phyloP scores from a whole-genome alignment of 2,113 vertebrate species.

The Lutjanus erythropterus region DNA sequence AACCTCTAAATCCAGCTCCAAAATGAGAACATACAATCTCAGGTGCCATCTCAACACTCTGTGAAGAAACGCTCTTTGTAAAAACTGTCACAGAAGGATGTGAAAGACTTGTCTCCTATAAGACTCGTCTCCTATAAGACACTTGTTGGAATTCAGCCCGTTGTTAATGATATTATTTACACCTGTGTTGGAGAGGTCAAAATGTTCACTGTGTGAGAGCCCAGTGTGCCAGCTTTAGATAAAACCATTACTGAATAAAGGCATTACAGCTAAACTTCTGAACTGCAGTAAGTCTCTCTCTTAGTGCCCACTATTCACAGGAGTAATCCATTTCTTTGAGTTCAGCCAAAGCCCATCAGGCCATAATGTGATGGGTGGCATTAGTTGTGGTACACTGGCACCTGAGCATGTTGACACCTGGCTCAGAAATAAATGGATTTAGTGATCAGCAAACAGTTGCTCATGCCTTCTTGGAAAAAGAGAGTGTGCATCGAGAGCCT shows the following conservation, averaged over 20 bases:
- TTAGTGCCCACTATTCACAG: not conserved
- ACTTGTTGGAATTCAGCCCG: not conserved
- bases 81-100: not conserved
- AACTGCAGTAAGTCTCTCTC: not conserved
- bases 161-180: not conserved
- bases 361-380: not conserved
- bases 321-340: not conserved
- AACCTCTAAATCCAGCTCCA: constrained; percentile 87
- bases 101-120: not conserved
- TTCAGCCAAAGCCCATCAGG: not conserved
- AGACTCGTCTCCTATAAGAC: not conserved
- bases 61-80: not conserved
- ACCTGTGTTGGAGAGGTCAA: not conserved
- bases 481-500: not conserved
- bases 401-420: constrained; percentile 14
- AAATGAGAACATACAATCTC: constrained; percentile 80
- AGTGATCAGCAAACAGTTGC: constrained; percentile 35
- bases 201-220: not conserved
- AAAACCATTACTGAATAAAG: not conserved
- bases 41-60: not conserved
- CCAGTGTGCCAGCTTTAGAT: not conserved
- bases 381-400: constrained; percentile 11
- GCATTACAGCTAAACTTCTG: not conserved
- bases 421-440: constrained; percentile 46
- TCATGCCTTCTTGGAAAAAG: constrained; percentile 25